Percentiles rank a stretch among this genome's conserved stretches.
Evolutionary conservation across 2,797 vertebrate genomes (phyloP).

Genomic region (Triplophysa yarkandensis): DNA sequence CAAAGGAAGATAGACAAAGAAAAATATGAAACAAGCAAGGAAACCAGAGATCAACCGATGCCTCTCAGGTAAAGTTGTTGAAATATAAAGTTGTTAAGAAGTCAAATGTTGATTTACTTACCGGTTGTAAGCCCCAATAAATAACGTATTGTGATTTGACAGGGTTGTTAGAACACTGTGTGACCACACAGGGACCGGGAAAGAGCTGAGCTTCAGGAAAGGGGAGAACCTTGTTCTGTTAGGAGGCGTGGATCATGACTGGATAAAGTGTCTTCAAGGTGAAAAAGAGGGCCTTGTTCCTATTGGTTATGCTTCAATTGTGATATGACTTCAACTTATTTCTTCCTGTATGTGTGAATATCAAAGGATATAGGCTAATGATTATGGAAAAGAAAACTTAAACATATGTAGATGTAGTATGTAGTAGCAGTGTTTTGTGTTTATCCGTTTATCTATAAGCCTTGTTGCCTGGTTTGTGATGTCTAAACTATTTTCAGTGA

Average conservation of each 20-base stretch:
- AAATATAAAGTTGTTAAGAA: background rate
- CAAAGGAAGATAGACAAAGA: slow-evolving; percentile 55
- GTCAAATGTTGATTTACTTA: background rate
- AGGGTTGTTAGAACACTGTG: slow-evolving; percentile 90
- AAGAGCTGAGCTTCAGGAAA: slow-evolving; percentile 85
- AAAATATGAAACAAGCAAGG: slow-evolving; percentile 54
- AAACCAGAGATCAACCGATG: slow-evolving; percentile 68
- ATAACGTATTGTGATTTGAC: slow-evolving; percentile 37
- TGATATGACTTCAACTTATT: slow-evolving; percentile 77
- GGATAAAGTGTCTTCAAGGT: slow-evolving; percentile 89
- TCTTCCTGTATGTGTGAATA: slow-evolving; percentile 44
- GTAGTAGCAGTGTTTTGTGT: slow-evolving; percentile 75
- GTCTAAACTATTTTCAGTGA: slow-evolving; percentile 73
- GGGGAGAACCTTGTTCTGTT: slow-evolving; percentile 88
- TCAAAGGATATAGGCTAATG: slow-evolving; percentile 41
- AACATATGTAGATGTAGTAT: slow-evolving; percentile 69
- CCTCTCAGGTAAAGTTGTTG: slow-evolving; percentile 68
- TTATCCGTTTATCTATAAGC: slow-evolving; percentile 67
- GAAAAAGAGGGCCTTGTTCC: slow-evolving; percentile 87
- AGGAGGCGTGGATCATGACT: slow-evolving; percentile 88
- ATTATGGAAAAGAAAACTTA: slow-evolving; percentile 65
- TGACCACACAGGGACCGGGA: slow-evolving; percentile 78
- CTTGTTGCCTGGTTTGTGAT: slow-evolving; percentile 71
- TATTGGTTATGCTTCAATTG: slow-evolving; percentile 93
- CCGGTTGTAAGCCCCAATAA: background rate